Conservation (phyloP, 1,140 invertebrate genomes). For the Conus betulinus region DNA sequence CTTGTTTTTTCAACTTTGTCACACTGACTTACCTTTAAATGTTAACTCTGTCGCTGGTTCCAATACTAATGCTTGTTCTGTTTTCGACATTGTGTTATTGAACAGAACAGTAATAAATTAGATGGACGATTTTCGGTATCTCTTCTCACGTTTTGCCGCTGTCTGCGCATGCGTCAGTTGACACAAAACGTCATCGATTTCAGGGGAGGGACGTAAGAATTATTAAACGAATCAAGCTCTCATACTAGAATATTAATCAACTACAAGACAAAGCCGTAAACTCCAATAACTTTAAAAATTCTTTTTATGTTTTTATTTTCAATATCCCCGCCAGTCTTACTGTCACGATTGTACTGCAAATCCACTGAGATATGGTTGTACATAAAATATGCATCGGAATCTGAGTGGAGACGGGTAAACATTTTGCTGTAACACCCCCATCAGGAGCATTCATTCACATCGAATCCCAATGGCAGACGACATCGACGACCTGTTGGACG, state of each 20-base stretch:
- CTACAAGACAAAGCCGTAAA: no score
- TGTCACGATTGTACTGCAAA: no score
- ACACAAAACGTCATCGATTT: conserved; percentile 10
- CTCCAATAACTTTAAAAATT: no score
- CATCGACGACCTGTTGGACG: conserved; percentile 73
- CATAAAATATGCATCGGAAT: not conserved
- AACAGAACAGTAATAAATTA: conserved; percentile 32
- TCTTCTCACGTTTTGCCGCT: conserved; percentile 44
- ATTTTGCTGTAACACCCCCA: not conserved
- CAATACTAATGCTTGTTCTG: conserved; percentile 74
- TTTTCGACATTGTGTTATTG: conserved; percentile 61
- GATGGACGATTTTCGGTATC: conserved; percentile 44
- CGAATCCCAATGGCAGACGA: conserved; percentile 66
- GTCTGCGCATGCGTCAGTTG: conserved; percentile 63
- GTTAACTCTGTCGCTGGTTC: conserved; percentile 75
- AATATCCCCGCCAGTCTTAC: no score
- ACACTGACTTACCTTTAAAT: conserved; percentile 73
- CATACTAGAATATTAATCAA: no score
- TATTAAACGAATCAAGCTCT: not conserved
- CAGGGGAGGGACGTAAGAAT: not conserved
- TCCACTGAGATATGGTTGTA: not conserved
- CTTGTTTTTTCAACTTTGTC: no score
- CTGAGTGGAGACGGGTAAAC: conserved; percentile 24
- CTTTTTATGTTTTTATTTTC: no score
- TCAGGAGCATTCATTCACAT: not conserved